Base-by-base conservation (phyloP, 2,888 invertebrate genomes). In the Drosophila meridionalis region DNA sequence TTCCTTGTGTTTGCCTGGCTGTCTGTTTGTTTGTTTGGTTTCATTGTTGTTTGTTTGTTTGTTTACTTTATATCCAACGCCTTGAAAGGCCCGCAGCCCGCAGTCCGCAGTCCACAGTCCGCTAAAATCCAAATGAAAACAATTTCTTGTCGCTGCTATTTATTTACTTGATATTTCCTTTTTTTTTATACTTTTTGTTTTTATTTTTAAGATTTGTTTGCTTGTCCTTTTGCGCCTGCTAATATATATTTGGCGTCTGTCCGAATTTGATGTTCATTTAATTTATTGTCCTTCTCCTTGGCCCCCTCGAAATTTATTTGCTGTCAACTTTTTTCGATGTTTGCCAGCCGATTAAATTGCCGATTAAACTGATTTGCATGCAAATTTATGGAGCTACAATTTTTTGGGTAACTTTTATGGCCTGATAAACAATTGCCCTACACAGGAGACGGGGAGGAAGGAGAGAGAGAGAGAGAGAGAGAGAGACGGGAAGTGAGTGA, bases 11-110 rank as follows among this genome's bases (percentile, higher is more conserved):
- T 77, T 88, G 83, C 60, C 80, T 80, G 83, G 63, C 82, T 83
- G 88, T 76, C 81, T 80, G 84, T 82, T 79, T 87, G 89, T 87
- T 87, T 87, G 74, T 62, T 84, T 78, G 87, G 87, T 89, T 89
- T 85, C 85, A 85, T 85, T 85, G 85, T 89, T 86, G 85, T 86
- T 89, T 86, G 89, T 80, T 84, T 82, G 65, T 58, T 58, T 58
- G 58, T 73, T 56, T 78, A 72, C 80, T 84, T 78, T 80, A 82
- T 72, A 77, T 60, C 66, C 63, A 69, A 43, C 28, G 48, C 48
- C 45, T 38, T 32, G 28, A 56, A 20, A 4, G 7, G 14, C 42
- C 45, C 57, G 30, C 67, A 48, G 38, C 36, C 32, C 40, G 52
- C 26, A 55, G 48, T 28, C 42, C 56, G 42, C 65, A 20, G 20